These are phyloP conservation scores for Sycophila sp. DNA, from an alignment of 1,140 invertebrate genomes.

Conservation along the genomic window DNA sequence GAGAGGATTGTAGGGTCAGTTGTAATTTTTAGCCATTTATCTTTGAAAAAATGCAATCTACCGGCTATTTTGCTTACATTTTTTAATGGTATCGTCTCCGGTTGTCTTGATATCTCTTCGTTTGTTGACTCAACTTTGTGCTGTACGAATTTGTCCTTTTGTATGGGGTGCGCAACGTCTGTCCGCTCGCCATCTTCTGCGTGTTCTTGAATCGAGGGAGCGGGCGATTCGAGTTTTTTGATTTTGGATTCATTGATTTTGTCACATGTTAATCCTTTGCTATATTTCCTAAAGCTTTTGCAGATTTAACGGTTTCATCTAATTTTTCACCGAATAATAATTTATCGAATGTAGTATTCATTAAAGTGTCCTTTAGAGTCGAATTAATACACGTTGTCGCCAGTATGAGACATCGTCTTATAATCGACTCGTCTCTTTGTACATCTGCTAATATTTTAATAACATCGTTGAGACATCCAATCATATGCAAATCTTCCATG, in stretches of 20 bases:
- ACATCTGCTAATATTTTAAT: constrained; percentile 18
- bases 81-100: not conserved
- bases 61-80: not conserved
- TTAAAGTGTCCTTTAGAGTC: constrained; percentile 24
- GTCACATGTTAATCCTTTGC: not conserved
- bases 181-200: no score
- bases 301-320: constrained; percentile 37
- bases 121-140: not conserved
- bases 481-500: not conserved
- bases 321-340: constrained; percentile 38
- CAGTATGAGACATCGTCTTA: constrained; percentile 18
- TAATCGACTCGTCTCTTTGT: constrained; percentile 7
- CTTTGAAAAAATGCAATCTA: not conserved
- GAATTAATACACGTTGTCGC: constrained; percentile 2
- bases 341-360: constrained; percentile 5
- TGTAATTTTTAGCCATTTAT: not conserved
- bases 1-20: not conserved
- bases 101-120: not conserved
- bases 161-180: not conserved
- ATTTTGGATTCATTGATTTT: no score
- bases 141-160: not conserved
- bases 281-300: constrained; percentile 7
- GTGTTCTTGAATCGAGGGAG: constrained; percentile 9
- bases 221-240: constrained; percentile 12
- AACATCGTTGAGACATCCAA: constrained; percentile 27